Evolutionary conservation across 2,888 invertebrate genomes (phyloP), one percentile per base, ranked within the genome.

Genomic region (Drosophila monieri): DNA sequence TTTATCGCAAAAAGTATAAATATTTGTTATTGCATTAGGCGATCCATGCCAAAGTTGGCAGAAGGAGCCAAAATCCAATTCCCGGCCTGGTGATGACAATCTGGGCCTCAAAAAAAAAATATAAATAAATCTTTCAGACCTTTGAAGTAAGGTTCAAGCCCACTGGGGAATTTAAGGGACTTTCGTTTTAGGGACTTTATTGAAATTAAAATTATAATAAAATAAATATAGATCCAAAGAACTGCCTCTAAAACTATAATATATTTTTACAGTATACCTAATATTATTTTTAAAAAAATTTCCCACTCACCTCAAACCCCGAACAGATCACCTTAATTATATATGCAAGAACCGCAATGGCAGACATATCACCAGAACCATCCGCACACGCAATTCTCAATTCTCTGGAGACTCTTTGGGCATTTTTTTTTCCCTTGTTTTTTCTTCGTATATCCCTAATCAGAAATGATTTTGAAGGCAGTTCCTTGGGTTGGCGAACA

Each of bases 1-100:
- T 81, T 89, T 90, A 90, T 90, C 90, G 88, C 89, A 85, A 88
- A 75, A 84, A 89, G 88, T 90, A 90, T 90, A 90, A 90, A 90
- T 90, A 90, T 90, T 90, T 90, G 90, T 89, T 90, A 84, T 84
- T 84, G 84, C 84, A 86, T 88, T 86, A 84, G 84, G 88, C 74
- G 15, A 62, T 79, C 72, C 66, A 8, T 18, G n/a, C 9, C 25
- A 15, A 47, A 47, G 32, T 43, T 27, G 27, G 27, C 14, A 12
- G 23, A 37, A 32, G 49, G 41, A 52, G 49, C 35, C 56, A 21
- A 35, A 51, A 25, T 30, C 59, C 70, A 57, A 49, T 56, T 61
- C 73, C 57, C 62, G 12, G 49, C 14, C 8, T 61, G 59, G 44
- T 68, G 88, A 81, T 87, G 81, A 81, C 81, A 81, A 81, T 81